Conservation (phyloP, 2,113 vertebrate species). For the Nematolebias whitei region DNA sequence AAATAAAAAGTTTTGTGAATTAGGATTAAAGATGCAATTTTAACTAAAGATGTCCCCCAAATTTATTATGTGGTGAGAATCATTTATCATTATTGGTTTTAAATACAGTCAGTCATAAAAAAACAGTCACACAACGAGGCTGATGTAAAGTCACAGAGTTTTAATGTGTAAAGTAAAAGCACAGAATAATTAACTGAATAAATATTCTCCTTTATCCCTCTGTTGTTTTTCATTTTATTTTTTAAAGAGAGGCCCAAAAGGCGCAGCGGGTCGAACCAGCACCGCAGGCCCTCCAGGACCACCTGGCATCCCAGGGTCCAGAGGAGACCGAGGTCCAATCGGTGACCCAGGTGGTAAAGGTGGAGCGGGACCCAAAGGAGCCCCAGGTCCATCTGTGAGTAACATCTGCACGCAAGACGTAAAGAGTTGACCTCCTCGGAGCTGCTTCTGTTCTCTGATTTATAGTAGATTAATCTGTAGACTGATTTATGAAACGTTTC, state of each 20-base stretch:
- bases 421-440: background rate
- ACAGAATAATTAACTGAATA: background rate
- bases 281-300: conserved; percentile 68
- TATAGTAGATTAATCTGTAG: background rate
- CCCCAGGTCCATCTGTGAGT: conserved; percentile 75
- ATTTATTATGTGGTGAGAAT: too few species aligned
- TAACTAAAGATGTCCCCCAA: too few species aligned
- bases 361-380: conserved; percentile 74
- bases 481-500: too few species aligned
- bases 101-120: too few species aligned
- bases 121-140: too few species aligned
- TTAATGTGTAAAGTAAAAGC: too few species aligned
- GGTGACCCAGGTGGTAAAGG: conserved; percentile 79
- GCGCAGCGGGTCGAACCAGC: conserved; percentile 64
- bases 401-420: background rate
- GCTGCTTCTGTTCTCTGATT: background rate
- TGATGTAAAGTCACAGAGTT: too few species aligned
- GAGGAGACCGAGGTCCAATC: conserved; percentile 69
- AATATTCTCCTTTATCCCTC: background rate
- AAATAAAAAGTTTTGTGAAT: too few species aligned
- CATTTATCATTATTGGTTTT: too few species aligned
- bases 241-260: conserved; percentile 74
- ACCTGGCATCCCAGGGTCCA: conserved; percentile 77
- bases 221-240: background rate
- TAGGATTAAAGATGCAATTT: too few species aligned